Conservation (phyloP, 1,140 invertebrate genomes). For the Drosophila tristis region DNA sequence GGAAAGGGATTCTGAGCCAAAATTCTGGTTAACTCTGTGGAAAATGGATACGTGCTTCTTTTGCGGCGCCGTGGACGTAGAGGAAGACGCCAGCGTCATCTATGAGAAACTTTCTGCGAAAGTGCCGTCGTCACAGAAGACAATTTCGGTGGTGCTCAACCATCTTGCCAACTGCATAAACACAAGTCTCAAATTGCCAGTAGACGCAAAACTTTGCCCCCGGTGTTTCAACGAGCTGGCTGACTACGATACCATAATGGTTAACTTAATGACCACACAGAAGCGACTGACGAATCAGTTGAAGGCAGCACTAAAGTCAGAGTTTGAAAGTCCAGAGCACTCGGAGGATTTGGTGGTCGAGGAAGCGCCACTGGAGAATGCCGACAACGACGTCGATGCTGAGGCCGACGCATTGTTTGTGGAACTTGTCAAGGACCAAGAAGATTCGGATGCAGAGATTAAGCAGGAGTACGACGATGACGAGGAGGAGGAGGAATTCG, state of each 20-base stretch:
- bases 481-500: slow-evolving; percentile 50
- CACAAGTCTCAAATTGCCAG: slow-evolving; percentile 51
- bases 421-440: slow-evolving; percentile 63
- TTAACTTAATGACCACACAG: slow-evolving; percentile 73
- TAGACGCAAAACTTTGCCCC: slow-evolving; percentile 50
- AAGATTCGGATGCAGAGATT: slow-evolving; percentile 44
- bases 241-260: slow-evolving; percentile 77
- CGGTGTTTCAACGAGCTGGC: slow-evolving; percentile 69
- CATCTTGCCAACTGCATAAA: slow-evolving; percentile 75
- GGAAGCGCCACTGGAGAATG: slow-evolving; percentile 18
- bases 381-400: slow-evolving; percentile 45
- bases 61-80: slow-evolving; percentile 66
- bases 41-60: slow-evolving; percentile 69
- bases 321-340: slow-evolving; percentile 35
- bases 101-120: slow-evolving; percentile 56
- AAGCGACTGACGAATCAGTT: slow-evolving; percentile 64
- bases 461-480: slow-evolving; percentile 55
- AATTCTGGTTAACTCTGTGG: slow-evolving; percentile 13
- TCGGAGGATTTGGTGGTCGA: slow-evolving; percentile 50
- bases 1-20: slow-evolving; percentile 44
- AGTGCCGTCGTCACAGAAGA: slow-evolving; percentile 71
- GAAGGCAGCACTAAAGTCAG: slow-evolving; percentile 56
- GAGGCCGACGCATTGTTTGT: slow-evolving; percentile 68
- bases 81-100: slow-evolving; percentile 26
- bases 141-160: slow-evolving; percentile 64